A percentile compares a stretch with the other conserved stretches of the same genome.
phyloP scores from a whole-genome alignment of 2,888 invertebrate genomes.

The Clunio marinus region DNA sequence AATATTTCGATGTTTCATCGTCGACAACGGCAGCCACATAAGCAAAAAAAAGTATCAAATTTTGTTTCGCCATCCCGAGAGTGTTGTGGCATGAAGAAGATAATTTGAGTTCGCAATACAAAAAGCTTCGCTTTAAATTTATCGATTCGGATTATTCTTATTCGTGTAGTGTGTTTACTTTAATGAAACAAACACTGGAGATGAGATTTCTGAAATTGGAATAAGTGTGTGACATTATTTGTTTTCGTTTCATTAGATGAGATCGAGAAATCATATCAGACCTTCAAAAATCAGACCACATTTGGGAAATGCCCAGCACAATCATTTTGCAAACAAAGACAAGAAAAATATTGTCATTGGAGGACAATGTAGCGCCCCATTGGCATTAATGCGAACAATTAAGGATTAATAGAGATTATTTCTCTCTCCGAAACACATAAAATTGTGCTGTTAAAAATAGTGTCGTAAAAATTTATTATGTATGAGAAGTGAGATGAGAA shows the following conservation, averaged over 20 bases:
- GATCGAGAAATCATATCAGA: not conserved
- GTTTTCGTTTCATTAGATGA: not conserved
- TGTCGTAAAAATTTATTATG: slow-evolving; percentile 36
- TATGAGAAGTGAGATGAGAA: slow-evolving; percentile 11
- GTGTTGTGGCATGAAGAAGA: slow-evolving; percentile 1
- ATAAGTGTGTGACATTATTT: not conserved
- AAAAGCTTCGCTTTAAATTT: slow-evolving; percentile 26
- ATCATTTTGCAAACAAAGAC: not conserved
- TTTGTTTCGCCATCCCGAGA: not conserved
- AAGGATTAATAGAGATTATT: slow-evolving; percentile 35
- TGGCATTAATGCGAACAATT: slow-evolving; percentile 35
- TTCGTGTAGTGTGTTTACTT: not conserved
- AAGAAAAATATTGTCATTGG: not conserved
- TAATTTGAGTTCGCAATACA: not conserved
- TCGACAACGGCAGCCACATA: not conserved
- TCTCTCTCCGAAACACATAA: slow-evolving; percentile 17
- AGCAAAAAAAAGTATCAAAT: slow-evolving; percentile 28
- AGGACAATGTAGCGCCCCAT: not conserved
- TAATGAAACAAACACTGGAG: too few species aligned
- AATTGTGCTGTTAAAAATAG: slow-evolving; percentile 29
- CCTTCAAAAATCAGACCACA: too few species aligned
- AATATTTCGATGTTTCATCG: not conserved
- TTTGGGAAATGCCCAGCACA: too few species aligned
- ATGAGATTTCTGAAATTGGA: not conserved
- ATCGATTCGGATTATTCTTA: not conserved